These are phyloP conservation scores for Hydrocynus forskahlii DNA, from an alignment of 2,797 vertebrate genomes.

Conservation along the genomic window DNA sequence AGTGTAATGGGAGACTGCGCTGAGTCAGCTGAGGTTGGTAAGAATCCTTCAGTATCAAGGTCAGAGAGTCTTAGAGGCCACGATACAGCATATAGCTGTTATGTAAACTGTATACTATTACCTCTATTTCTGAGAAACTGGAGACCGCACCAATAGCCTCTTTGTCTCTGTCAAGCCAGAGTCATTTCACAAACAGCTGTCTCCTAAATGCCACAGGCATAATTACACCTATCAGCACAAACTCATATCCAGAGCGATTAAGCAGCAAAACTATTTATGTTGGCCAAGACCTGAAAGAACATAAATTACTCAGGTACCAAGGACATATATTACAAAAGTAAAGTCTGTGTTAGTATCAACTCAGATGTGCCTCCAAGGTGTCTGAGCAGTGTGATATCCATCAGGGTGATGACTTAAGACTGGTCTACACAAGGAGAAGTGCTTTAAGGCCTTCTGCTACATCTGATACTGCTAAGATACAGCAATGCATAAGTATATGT, in stretches of 20 bases:
- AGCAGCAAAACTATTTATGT: conserved; percentile 3
- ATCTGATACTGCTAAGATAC: not conserved
- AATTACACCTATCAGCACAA: conserved; percentile 32
- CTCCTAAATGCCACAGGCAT: conserved; percentile 31
- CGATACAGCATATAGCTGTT: not conserved
- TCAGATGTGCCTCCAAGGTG: not conserved
- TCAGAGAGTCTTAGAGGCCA: not conserved
- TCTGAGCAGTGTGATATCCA: not conserved
- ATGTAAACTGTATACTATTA: conserved; percentile 3
- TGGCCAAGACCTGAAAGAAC: not conserved
- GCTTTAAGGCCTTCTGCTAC: not conserved
- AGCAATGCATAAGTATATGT: conserved; percentile 1
- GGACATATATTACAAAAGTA: conserved; percentile 7
- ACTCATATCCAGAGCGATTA: conserved; percentile 21
- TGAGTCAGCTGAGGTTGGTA: not conserved
- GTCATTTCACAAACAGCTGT: conserved; percentile 11
- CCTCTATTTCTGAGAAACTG: not conserved
- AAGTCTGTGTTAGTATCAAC: not conserved
- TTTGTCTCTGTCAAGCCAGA: conserved; percentile 16
- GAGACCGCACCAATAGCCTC: conserved; percentile 13
- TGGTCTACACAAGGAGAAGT: conserved; percentile 2
- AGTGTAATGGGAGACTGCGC: not conserved
- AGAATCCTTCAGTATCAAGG: not conserved
- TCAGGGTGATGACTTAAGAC: conserved; percentile 1
- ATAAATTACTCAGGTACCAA: not conserved